Conservation (phyloP, 2,113 vertebrate genomes). For the Equus przewalskii region DNA sequence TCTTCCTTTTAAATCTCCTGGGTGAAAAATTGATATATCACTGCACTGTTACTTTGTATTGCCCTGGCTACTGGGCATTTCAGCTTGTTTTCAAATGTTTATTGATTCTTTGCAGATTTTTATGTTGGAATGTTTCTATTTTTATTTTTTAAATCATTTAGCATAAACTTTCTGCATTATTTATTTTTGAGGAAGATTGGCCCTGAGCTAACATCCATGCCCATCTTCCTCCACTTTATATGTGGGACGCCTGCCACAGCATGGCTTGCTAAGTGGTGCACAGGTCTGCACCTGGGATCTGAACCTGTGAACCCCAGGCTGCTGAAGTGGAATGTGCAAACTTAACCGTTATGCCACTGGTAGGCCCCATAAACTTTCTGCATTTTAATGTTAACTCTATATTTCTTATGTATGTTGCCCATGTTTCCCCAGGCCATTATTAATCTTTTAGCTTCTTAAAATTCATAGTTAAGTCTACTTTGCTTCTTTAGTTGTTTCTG, state of each 20-base stretch:
- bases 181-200: no score
- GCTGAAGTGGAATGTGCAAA: no score
- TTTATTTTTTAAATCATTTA: background rate
- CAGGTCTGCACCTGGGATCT: no score
- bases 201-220: no score
- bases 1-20: background rate
- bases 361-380: background rate
- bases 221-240: no score
- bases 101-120: background rate
- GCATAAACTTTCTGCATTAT: background rate
- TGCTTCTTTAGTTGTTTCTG: background rate
- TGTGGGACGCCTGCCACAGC: no score
- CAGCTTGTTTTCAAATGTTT: constrained; percentile 5
- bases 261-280: no score
- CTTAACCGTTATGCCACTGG: no score
- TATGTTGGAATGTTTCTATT: background rate
- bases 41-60: background rate
- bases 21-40: background rate
- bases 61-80: background rate
- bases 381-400: background rate
- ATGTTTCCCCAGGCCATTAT: background rate
- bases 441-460: background rate
- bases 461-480: background rate
- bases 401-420: background rate
- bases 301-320: no score